Evolutionary conservation across 2,797 vertebrate species (phyloP).

Genomic region (Carcharodon carcharias): DNA sequence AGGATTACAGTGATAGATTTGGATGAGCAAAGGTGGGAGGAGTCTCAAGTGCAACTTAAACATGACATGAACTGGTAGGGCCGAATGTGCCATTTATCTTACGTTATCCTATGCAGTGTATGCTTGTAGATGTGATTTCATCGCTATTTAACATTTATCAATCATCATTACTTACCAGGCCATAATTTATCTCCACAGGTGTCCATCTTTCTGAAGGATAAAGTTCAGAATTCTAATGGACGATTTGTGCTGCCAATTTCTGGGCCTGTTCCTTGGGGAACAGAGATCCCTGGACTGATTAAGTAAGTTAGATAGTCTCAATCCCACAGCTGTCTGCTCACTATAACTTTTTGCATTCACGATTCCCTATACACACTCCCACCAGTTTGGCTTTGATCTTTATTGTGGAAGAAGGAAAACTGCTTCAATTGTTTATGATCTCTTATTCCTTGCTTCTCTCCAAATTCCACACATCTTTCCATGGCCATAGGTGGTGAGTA

Average conservation of each 20-base stretch:
- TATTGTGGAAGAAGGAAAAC: not conserved
- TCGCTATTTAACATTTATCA: not conserved
- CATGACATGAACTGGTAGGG: not conserved
- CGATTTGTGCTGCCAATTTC: slow-evolving; percentile 86
- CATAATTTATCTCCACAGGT: slow-evolving; percentile 61
- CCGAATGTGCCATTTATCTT: not conserved
- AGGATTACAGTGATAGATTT: not conserved
- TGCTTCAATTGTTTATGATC: not conserved
- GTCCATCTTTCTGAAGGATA: slow-evolving; percentile 96
- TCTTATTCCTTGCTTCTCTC: not conserved
- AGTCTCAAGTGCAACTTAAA: not conserved
- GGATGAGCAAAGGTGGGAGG: not conserved
- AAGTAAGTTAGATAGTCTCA: slow-evolving; percentile 58
- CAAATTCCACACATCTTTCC: not conserved
- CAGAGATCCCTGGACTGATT: slow-evolving; percentile 81
- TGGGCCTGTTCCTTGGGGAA: slow-evolving; percentile 82
- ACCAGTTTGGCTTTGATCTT: not conserved
- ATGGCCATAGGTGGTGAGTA: not conserved
- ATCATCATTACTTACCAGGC: not conserved
- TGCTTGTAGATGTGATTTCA: not conserved
- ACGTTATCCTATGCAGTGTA: no score
- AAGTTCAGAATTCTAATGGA: slow-evolving; percentile 93
- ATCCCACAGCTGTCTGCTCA: not conserved
- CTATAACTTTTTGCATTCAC: not conserved
- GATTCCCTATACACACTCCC: not conserved